Base-by-base conservation (phyloP, 2,797 vertebrate species). In the Limnodromus scolopaceus region DNA sequence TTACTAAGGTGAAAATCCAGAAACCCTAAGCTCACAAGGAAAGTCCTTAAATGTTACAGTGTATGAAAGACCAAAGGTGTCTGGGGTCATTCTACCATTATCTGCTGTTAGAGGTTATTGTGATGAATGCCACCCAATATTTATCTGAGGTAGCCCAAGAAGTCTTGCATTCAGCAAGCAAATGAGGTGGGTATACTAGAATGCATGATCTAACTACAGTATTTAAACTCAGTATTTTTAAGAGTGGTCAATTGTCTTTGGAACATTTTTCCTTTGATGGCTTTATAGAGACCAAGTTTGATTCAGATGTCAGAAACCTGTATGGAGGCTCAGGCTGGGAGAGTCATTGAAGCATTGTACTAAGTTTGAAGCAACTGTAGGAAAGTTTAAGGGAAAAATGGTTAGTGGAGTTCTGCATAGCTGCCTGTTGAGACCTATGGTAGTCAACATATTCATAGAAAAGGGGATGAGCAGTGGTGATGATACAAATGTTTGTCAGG, bases 31-130 rank as follows among this genome's bases (percentile, higher is more conserved):
- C 9, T 78, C 3, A 3, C 30, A 46, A 24, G 30, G 4, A 71
- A 65, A 7, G 4, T 46, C 46, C 76, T 82, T 57, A 88, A 69
- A 34, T 0, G 0, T 32, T 36, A 38, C 7, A 4, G 10, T 11
- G 7, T 23, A 24, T 23, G 28, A 36, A 68, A 28, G 13, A 43
- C 32, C 28, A 13, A 32, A 53, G 16, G 17, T 53, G 3, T 68
- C 28, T 65, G 18, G 18, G 13, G 5, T 45, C 0, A 0, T 54
- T 82, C 36, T 55, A 2, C 19, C 5, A 18, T 32, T 75, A 1
- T 18, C 70, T 77, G 6, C 14, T 71, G 38, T 4, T 41, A 28
- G 28, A 38, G 16, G 16, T 60, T 74, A 84, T 39, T 8, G 11
- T 76, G 51, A 11, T 32, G 39, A 72, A 23, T 58, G 12, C 7